Base-by-base conservation (phyloP, 2,113 vertebrate species). In the Rhabdornis inornatus region DNA sequence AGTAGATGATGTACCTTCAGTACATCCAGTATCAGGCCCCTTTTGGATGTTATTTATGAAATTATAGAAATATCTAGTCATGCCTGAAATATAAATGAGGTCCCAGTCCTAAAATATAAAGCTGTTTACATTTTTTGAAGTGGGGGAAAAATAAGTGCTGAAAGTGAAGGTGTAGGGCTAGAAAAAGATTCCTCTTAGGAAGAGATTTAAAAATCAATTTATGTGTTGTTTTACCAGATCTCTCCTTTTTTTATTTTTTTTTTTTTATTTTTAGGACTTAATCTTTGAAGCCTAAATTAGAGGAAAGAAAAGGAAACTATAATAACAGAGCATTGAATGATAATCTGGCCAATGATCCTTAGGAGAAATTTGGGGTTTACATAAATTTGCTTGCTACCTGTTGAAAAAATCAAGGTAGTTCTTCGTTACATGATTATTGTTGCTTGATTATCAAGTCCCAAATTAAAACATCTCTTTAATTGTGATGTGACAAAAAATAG, bases 391-490 rank as follows among this genome's bases (percentile, higher is more conserved):
- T 65, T 70, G 10, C 2, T 52, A 12, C 9, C 8, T 44, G 11
- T 78, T 28, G 52, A 15, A 57, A 35, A 22, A 49, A 23, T 30
- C 6, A 68, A 68, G 11, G 5, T 60, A 1, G 1, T 3, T 49
- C 20, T 85, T 56, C 47, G 6, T 66, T 47, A 4, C 0, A 0
- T 23, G 37, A 9, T 24, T 61, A 6, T 13, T 45, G 7, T 13
- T 53, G 55, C n/a, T 28, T 0, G 2, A n/a, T 39, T 52, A 39
- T 22, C 12, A 1, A 0, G 1, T 47, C 45, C 49, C 53, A 1
- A 42, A 20, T 64, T 61, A 50, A 40, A 63, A 4, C 6, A 8
- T 24, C 9, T 72, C 21, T 3, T 1, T 37, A 15, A 20, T 4
- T 5, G 1, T 60, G 53, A 4, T 25, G n/a, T 45, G 60, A 56